These are phyloP conservation scores for Caerostris extrusa DNA, from an alignment of 1,140 invertebrate genomes.

Conservation along the genomic window DNA sequence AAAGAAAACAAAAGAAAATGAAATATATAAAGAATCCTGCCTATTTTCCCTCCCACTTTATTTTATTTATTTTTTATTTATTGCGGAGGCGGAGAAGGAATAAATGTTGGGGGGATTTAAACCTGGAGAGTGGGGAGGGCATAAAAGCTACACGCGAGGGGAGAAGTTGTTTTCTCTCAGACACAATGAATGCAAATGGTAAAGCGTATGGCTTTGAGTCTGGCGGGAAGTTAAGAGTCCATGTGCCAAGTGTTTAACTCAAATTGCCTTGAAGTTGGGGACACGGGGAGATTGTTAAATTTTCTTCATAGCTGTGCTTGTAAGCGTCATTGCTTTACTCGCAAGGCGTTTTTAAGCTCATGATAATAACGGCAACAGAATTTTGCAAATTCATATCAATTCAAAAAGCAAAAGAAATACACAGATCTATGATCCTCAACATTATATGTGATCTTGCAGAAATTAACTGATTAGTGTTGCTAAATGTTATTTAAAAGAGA, in stretches of 20 bases:
- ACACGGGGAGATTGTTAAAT: no score
- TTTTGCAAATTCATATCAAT: no score
- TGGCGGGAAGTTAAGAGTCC: background rate
- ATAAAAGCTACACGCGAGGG: slow-evolving; percentile 16
- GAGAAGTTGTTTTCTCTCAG: background rate
- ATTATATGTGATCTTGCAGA: no score
- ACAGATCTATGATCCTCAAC: no score
- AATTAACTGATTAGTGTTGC: no score
- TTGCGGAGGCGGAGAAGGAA: background rate
- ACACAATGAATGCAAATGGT: slow-evolving; percentile 54
- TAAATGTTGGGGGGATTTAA: background rate
- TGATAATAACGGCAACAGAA: no score
- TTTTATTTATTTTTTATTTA: slow-evolving; percentile 36
- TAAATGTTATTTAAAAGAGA: no score
- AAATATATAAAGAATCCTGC: slow-evolving; percentile 30
- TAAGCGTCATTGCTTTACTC: no score
- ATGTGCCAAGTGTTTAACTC: background rate
- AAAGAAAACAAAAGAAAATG: background rate
- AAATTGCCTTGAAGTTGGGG: no score
- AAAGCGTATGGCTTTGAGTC: background rate
- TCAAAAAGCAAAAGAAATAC: no score
- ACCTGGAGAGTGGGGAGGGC: background rate
- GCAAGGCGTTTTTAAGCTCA: no score
- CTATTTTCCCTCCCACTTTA: slow-evolving; percentile 8
- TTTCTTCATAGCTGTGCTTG: no score